Conservation (phyloP, 2,888 invertebrate genomes). For the Parnassius mnemosyne region DNA sequence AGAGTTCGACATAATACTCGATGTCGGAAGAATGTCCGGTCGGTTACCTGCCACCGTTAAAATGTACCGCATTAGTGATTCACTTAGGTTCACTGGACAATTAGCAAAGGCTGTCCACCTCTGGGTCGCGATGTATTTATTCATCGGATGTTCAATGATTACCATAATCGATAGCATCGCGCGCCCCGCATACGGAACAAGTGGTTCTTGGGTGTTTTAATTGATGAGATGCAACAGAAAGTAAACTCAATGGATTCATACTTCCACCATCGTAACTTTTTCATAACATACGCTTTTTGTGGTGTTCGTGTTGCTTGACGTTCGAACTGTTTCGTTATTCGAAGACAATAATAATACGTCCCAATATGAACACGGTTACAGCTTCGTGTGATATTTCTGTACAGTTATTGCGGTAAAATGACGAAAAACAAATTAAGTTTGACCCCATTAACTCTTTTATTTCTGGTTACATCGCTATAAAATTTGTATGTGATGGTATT, state of each 20-base stretch:
- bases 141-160: slow-evolving; percentile 78
- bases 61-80: slow-evolving; percentile 68
- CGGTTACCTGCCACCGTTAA: slow-evolving; percentile 57
- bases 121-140: slow-evolving; percentile 73
- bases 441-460: slow-evolving; percentile 7
- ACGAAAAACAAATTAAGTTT: slow-evolving; percentile 12
- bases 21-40: slow-evolving; percentile 50
- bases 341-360: no score
- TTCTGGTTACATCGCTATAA: neutral
- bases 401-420: slow-evolving; percentile 21
- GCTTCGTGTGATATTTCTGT: slow-evolving; percentile 7
- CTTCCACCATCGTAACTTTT: slow-evolving; percentile 6
- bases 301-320: no score
- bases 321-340: no score
- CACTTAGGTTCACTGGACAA: slow-evolving; percentile 76
- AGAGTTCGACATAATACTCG: slow-evolving; percentile 18
- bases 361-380: neutral
- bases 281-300: slow-evolving; percentile 3
- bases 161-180: slow-evolving; percentile 77
- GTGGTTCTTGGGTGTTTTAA: slow-evolving; percentile 52
- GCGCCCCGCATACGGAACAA: slow-evolving; percentile 72
- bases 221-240: slow-evolving; percentile 58
- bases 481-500: neutral
- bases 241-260: slow-evolving; percentile 23
- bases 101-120: slow-evolving; percentile 80